phyloP scores from a whole-genome alignment of 2,113 vertebrate species.

The Geothlypis trichas region DNA sequence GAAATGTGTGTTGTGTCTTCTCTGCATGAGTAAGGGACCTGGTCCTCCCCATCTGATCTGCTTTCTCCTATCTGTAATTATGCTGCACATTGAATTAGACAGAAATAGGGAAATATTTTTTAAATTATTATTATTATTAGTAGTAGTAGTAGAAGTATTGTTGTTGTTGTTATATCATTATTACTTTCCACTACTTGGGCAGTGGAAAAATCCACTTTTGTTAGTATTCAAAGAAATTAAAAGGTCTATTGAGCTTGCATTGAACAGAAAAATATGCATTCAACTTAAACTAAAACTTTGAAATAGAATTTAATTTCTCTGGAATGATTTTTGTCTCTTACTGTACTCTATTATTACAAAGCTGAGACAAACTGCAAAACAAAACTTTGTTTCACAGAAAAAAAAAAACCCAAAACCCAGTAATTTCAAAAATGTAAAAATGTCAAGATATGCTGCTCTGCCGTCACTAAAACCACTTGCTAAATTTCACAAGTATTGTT shows the following conservation, averaged over 20 bases:
- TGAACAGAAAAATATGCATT: not conserved
- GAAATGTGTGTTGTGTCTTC: not conserved
- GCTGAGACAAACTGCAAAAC: constrained; percentile 1
- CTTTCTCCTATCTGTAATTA: not conserved
- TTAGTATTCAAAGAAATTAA: not conserved
- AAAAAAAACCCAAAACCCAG: not conserved
- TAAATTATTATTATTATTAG: not conserved
- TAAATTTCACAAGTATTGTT: constrained; percentile 3
- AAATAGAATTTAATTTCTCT: not conserved
- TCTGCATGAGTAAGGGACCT: not conserved
- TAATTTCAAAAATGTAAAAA: not conserved
- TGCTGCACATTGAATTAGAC: not conserved
- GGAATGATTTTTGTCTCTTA: not conserved
- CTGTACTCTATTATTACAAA: not conserved
- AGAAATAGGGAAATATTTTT: not conserved
- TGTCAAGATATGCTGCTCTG: not conserved
- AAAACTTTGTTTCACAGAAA: not conserved
- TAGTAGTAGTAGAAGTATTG: too few relatives aligned
- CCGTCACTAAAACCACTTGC: not conserved
- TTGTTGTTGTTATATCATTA: not conserved
- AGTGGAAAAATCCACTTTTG: not conserved
- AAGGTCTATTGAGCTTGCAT: not conserved
- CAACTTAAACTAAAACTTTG: not conserved
- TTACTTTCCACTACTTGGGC: not conserved
- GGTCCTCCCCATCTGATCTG: not conserved